Base-by-base conservation (phyloP, 2,797 vertebrate genomes). In the Sitta carolinensis region DNA sequence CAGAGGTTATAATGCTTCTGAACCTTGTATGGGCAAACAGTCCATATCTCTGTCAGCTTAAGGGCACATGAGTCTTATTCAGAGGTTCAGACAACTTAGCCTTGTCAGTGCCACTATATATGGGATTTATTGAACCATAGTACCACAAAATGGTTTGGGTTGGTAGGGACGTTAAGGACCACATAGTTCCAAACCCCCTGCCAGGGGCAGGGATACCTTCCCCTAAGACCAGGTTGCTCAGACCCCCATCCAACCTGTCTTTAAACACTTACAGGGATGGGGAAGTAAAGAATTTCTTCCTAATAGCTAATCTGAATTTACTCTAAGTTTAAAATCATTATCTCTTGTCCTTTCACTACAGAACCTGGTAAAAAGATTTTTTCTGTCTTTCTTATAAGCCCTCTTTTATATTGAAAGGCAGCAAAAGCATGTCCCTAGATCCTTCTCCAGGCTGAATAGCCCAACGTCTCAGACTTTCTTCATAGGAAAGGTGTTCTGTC, bases 361-460 rank as follows among this genome's bases (percentile, higher is more conserved):
- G 6, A 32, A 9, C 12, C 19, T 34, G 16, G 14, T 21, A 68
- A 70, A 59, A 42, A 73, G 18, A 5, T 23, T 69, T 69, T 42
- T 15, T 61, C 23, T 4, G 1, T 48, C 55, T 66, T 62, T 76
- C 29, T 51, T 58, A 15, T 38, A 80, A 51, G 16, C 3, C 2
- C 19, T 5, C 9, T 62, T 70, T 62, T 32, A 40, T 48, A 85
- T 1, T 57, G 62, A 36, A 76, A 88, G 40, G 27, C 5, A 27
- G 18, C 6, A 69, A 47, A 18, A 74, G 51, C 5, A 8, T n/a
- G 3, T 59, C 13, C 8, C 21, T 0, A 0, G 34, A 83, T 36
- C 5, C 25, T 70, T 76, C 47, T 83, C 25, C 22, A 70, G 43
- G 7, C 29, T 54, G 19, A 89, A 74, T 14, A 59, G 50, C 6